A percentile compares a stretch with the other conserved stretches of the same genome.
phyloP scores from a whole-genome alignment of 2,113 vertebrate genomes.

The Eulemur rufifrons region DNA sequence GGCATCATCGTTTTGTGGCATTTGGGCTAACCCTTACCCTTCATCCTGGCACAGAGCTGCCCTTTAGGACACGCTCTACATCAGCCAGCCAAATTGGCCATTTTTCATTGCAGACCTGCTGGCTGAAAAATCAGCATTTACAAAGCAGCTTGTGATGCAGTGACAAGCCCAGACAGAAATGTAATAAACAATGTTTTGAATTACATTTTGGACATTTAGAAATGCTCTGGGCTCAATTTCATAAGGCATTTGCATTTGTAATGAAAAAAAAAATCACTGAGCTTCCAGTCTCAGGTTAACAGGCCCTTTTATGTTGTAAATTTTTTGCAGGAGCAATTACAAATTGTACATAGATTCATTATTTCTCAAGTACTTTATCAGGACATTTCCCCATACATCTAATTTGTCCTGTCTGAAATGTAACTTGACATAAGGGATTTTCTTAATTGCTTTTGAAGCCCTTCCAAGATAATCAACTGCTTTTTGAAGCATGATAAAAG shows the following conservation, averaged over 20 bases:
- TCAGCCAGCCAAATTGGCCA: neutral
- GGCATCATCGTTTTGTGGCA: neutral
- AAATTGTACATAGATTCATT: conserved; percentile 76
- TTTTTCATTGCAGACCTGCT: conserved; percentile 45
- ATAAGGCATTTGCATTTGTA: conserved; percentile 72
- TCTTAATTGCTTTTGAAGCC: conserved; percentile 77
- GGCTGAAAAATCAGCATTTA: conserved; percentile 50
- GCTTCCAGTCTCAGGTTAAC: conserved; percentile 70
- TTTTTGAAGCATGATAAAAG: conserved; percentile 74
- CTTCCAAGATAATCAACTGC: conserved; percentile 77
- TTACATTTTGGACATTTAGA: conserved; percentile 74
- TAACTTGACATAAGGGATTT: conserved; percentile 75
- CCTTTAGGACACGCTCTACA: neutral
- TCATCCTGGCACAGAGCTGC: neutral
- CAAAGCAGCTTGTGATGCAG: conserved; percentile 42
- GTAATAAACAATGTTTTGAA: conserved; percentile 69
- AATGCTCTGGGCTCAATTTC: conserved; percentile 72
- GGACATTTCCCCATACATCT: conserved; percentile 70
- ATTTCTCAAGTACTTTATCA: conserved; percentile 73
- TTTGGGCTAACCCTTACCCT: neutral
- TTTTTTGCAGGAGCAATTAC: conserved; percentile 71
- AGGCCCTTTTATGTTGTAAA: conserved; percentile 69
- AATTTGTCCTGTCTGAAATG: conserved; percentile 80
- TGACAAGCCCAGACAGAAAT: conserved; percentile 54
- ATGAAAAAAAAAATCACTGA: conserved; percentile 52